phyloP scores from a whole-genome alignment of 2,888 invertebrate genomes.

The Emmelina monodactyla region DNA sequence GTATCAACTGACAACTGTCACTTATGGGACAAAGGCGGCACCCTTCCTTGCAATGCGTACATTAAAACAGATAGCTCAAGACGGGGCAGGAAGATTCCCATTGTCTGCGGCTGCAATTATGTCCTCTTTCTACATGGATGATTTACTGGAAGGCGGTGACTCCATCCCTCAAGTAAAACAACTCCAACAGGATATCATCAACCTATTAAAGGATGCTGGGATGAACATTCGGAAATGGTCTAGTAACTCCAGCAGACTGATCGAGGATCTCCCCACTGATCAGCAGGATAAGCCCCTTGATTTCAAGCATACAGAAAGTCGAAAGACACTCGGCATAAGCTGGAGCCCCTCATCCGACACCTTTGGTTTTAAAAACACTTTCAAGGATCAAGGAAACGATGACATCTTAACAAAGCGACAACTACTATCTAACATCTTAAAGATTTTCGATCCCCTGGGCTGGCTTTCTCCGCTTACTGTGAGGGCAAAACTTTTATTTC shows the following conservation, averaged over 20 bases:
- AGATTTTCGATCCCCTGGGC: conserved; percentile 12
- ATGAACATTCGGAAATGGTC: neutral
- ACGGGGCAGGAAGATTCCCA: neutral
- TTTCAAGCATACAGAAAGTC: too few species aligned
- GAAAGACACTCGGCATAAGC: too few species aligned
- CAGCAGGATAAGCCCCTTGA: too few species aligned
- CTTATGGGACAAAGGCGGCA: neutral
- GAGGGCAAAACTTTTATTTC: conserved; percentile 10
- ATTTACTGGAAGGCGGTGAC: neutral
- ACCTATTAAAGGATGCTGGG: neutral
- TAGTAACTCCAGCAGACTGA: neutral
- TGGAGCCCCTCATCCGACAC: too few species aligned
- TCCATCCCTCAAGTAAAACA: neutral
- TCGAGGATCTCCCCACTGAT: neutral
- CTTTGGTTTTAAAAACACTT: too few species aligned
- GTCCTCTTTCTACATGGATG: neutral
- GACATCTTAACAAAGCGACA: neutral
- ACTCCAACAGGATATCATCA: too few species aligned
- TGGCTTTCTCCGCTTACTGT: conserved; percentile 11
- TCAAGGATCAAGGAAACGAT: too few species aligned
- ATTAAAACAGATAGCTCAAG: neutral
- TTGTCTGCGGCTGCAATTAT: neutral
- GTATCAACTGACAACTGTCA: conserved; percentile 3
- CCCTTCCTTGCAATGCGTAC: neutral
- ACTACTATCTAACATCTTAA: conserved; percentile 11